Evolutionary conservation across 2,888 invertebrate species (phyloP).

Genomic region (Pherbina coryleti): DNA sequence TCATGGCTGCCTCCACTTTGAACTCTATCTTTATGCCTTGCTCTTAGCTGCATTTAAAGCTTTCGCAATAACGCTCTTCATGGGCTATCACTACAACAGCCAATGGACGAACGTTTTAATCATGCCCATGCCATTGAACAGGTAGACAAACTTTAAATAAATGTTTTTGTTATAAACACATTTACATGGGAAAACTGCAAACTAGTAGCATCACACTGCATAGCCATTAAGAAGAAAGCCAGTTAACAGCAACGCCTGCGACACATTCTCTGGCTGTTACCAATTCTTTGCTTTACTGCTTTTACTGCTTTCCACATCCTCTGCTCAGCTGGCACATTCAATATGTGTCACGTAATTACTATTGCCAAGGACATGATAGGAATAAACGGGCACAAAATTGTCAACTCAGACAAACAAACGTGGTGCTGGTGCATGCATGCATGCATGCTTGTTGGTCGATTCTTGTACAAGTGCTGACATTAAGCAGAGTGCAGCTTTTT

Average conservation of each 20-base stretch:
- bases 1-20: no score
- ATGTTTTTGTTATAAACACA: background rate
- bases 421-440: background rate
- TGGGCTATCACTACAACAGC: no score
- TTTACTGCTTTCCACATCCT: background rate
- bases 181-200: background rate
- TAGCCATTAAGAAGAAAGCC: background rate
- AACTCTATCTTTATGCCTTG: no score
- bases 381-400: background rate
- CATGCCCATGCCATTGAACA: no score
- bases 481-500: background rate
- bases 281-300: no score
- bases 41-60: no score
- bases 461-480: constrained; percentile 3
- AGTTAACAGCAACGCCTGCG: background rate
- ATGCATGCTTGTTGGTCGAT: background rate
- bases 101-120: no score
- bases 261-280: background rate
- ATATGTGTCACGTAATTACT: constrained; percentile 23
- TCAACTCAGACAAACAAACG: background rate
- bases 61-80: no score
- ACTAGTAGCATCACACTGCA: background rate
- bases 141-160: background rate
- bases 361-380: constrained; percentile 11
- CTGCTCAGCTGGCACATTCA: constrained; percentile 5